Conservation (phyloP, 2,113 vertebrate genomes). For the Colossoma macropomum region DNA sequence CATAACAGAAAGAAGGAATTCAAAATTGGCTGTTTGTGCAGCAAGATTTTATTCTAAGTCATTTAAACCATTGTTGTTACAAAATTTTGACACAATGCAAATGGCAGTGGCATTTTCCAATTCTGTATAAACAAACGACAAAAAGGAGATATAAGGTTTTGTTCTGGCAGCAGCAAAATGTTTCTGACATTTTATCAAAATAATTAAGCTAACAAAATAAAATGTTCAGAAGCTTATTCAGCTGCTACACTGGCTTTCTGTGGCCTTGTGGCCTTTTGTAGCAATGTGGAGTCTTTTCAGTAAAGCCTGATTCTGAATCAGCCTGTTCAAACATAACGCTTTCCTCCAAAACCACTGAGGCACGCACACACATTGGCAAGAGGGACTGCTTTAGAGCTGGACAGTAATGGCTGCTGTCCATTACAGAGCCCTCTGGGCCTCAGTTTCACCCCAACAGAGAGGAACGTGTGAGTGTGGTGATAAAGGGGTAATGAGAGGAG, state of each 20-base stretch:
- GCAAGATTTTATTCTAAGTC: too few species aligned
- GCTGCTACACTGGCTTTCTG: neutral
- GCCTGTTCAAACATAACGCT: neutral
- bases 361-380: neutral
- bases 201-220: too few species aligned
- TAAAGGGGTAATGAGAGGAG: conserved; percentile 2
- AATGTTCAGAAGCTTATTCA: neutral
- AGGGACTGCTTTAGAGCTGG: conserved; percentile 2
- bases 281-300: neutral
- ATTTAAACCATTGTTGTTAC: too few species aligned
- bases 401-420: conserved; percentile 17
- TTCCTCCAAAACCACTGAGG: neutral
- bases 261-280: neutral
- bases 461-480: neutral
- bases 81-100: too few species aligned
- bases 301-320: conserved; percentile 4
- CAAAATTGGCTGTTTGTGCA: too few species aligned
- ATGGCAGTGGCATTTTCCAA: too few species aligned
- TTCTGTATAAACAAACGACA: too few species aligned
- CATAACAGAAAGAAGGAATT: too few species aligned
- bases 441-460: neutral
- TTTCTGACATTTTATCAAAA: too few species aligned
- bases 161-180: too few species aligned
- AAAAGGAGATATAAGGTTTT: too few species aligned
- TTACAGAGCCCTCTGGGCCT: neutral